These are phyloP conservation scores for Calephelis virginiensis DNA, from an alignment of 1,140 invertebrate genomes.

Conservation along the genomic window DNA sequence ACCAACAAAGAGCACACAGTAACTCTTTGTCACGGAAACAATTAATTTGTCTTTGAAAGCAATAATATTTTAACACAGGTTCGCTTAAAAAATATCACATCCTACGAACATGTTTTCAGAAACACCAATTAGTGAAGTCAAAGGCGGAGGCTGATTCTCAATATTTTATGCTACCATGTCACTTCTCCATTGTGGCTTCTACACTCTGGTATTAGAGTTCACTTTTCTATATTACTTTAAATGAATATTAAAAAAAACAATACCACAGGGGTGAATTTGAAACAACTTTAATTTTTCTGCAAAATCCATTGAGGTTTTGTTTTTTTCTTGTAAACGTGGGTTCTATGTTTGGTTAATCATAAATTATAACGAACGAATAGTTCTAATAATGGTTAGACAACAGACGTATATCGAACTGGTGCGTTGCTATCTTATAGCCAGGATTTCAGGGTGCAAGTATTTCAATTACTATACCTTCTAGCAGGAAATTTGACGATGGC, in stretches of 20 bases:
- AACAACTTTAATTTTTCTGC: slow-evolving; percentile 13
- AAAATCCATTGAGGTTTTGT: slow-evolving; percentile 2
- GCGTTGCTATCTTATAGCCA: too few relatives aligned
- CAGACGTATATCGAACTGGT: too few relatives aligned
- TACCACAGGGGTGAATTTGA: neutral
- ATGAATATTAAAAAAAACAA: slow-evolving; percentile 10
- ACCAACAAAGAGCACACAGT: neutral
- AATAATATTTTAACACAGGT: neutral
- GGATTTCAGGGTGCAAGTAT: too few relatives aligned
- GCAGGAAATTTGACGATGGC: too few relatives aligned
- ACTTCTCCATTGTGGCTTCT: neutral
- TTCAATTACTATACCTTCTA: too few relatives aligned
- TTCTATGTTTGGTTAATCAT: slow-evolving; percentile 8
- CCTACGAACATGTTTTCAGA: slow-evolving; percentile 9
- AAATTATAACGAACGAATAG: neutral
- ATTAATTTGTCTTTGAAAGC: slow-evolving; percentile 12
- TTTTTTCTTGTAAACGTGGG: neutral
- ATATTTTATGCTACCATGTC: neutral
- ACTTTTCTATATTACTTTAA: neutral
- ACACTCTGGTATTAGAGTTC: neutral
- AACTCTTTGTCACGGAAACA: slow-evolving; percentile 9
- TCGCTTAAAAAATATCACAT: slow-evolving; percentile 1
- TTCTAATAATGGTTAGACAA: too few relatives aligned
- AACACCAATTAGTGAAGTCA: slow-evolving; percentile 13
- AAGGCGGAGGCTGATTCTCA: slow-evolving; percentile 1